phyloP scores from a whole-genome alignment of 2,797 vertebrate genomes.

The Podarcis lilfordi region DNA sequence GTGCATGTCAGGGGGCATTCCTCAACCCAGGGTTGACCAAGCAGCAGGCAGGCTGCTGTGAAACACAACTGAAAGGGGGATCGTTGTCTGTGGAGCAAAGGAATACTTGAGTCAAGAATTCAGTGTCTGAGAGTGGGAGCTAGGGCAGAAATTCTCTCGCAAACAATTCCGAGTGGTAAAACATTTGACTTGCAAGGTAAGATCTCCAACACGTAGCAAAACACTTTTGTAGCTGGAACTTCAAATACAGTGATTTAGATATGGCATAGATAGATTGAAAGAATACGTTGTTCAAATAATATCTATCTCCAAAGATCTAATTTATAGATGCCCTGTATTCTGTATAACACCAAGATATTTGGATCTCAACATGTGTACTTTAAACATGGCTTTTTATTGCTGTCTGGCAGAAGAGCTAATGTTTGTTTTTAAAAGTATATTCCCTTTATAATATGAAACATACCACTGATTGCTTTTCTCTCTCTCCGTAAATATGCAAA shows the following conservation, averaged over 20 bases:
- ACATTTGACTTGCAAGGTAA: too few species aligned
- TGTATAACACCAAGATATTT: not conserved
- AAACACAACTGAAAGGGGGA: not conserved
- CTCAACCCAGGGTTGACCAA: too few species aligned
- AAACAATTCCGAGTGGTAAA: too few species aligned
- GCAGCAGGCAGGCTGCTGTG: too few species aligned
- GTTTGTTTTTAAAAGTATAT: not conserved
- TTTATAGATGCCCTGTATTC: not conserved
- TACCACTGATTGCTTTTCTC: slow-evolving; percentile 3
- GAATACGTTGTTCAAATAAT: not conserved
- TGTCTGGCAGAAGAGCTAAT: not conserved
- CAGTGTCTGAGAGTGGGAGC: too few species aligned
- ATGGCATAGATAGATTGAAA: not conserved
- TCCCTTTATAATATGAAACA: slow-evolving; percentile 3
- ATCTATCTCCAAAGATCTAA: not conserved
- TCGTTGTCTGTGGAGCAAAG: not conserved
- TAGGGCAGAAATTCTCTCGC: too few species aligned
- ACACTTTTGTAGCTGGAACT: not conserved
- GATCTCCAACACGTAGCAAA: not conserved
- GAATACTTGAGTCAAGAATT: too few species aligned
- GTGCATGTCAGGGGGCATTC: too few species aligned
- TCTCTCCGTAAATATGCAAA: slow-evolving; percentile 8
- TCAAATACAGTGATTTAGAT: not conserved
- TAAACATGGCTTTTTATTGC: not conserved
- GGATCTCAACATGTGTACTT: not conserved